These are phyloP conservation scores for Sebastes iracundus DNA, from an alignment of 2,797 vertebrate species.

Conservation along the genomic window DNA sequence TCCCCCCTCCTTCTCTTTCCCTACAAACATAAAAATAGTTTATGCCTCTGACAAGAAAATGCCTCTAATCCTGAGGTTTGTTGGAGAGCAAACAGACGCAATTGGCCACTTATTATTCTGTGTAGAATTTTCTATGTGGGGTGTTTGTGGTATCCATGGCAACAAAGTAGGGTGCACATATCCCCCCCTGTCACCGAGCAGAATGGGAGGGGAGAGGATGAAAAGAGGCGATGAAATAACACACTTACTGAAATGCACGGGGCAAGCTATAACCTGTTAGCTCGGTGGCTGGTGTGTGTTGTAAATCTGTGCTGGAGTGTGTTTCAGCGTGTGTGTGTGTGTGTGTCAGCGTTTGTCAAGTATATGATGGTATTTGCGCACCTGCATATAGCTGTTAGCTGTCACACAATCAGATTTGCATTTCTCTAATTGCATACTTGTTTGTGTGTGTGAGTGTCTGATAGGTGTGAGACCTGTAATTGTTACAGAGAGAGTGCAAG, in stretches of 20 bases:
- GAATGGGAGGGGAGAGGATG: conserved; percentile 68
- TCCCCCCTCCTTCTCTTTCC: conserved; percentile 23
- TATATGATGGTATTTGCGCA: conserved; percentile 48
- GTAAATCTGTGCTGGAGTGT: conserved; percentile 1
- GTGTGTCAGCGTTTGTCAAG: conserved; percentile 26
- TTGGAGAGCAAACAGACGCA: conserved; percentile 80
- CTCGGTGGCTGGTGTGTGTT: conserved; percentile 49
- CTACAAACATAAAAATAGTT: conserved; percentile 84
- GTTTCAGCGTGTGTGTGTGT: conserved; percentile 8
- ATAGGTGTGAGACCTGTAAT: conserved; percentile 1
- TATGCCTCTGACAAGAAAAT: conserved; percentile 84
- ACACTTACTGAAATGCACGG: conserved; percentile 71
- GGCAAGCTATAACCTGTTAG: conserved; percentile 77
- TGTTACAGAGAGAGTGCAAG: not conserved
- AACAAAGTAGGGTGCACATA: conserved; percentile 81
- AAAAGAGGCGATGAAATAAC: conserved; percentile 78
- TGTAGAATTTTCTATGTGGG: conserved; percentile 81
- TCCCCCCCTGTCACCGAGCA: conserved; percentile 64
- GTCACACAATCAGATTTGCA: conserved; percentile 43
- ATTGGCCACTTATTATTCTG: conserved; percentile 86
- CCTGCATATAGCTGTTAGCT: conserved; percentile 54
- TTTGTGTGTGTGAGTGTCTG: not conserved
- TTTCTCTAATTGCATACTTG: conserved; percentile 51
- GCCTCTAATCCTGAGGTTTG: conserved; percentile 83
- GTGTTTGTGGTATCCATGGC: conserved; percentile 87